phyloP scores from a whole-genome alignment of 2,888 invertebrate species.

The Oegoconia quadripuncta region DNA sequence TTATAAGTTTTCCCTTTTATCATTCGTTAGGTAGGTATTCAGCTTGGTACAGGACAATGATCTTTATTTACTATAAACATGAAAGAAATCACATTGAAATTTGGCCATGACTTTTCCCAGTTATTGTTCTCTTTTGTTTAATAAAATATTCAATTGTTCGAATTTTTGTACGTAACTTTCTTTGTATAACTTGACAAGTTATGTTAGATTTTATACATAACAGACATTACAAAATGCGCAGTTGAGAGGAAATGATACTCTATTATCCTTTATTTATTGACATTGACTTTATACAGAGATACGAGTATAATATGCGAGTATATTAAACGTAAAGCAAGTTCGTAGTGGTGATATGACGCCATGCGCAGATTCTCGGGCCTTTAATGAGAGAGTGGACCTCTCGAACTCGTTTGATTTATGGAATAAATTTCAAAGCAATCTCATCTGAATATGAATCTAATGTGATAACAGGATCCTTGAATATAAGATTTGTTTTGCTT shows the following conservation, averaged over 20 bases:
- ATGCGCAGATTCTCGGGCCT: constrained; percentile 5
- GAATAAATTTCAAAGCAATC: constrained; percentile 10
- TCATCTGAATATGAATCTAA: constrained; percentile 10
- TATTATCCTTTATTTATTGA: background rate
- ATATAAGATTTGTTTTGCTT: background rate
- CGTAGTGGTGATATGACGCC: background rate
- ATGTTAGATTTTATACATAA: no score
- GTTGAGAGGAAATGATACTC: no score
- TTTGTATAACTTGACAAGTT: no score
- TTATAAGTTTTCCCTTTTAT: background rate
- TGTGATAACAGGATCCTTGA: constrained; percentile 1
- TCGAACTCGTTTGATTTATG: constrained; percentile 11
- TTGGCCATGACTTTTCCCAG: no score
- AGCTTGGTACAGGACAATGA: no score
- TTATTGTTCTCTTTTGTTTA: no score
- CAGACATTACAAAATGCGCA: no score
- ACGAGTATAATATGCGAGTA: constrained; percentile 7
- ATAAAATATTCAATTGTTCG: no score
- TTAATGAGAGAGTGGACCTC: constrained; percentile 1
- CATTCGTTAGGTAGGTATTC: background rate
- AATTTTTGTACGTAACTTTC: no score
- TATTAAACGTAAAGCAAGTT: constrained; percentile 4
- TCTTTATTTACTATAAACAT: no score
- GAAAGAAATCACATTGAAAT: no score
- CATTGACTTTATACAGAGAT: background rate